phyloP scores from a whole-genome alignment of 1,140 invertebrate genomes.

The Trachelipus rathkii region DNA sequence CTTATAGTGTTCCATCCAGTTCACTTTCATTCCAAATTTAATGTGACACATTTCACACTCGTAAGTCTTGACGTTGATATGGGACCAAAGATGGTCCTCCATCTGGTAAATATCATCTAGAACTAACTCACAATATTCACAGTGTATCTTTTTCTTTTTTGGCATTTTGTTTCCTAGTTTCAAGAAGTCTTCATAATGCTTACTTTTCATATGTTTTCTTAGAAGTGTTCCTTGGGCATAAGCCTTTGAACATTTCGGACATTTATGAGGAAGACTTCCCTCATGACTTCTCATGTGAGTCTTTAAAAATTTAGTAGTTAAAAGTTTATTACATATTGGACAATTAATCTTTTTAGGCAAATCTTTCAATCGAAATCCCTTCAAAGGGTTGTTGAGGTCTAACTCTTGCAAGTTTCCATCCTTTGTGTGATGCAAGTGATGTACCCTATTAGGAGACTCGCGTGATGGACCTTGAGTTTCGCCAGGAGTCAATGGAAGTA shows the following conservation, averaged over 20 bases:
- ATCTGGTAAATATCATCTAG: conserved; percentile 34
- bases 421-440: conserved; percentile 32
- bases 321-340: conserved; percentile 36
- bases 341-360: conserved; percentile 41
- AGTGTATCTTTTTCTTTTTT: conserved; percentile 37
- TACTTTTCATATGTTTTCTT: conserved; percentile 43
- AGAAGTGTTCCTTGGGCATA: conserved; percentile 41
- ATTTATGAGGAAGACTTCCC: conserved; percentile 39
- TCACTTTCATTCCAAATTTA: conserved; percentile 40
- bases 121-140: conserved; percentile 37
- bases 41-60: conserved; percentile 40
- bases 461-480: conserved; percentile 8
- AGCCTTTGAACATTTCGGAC: conserved; percentile 35
- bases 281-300: conserved; percentile 43
- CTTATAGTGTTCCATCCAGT: conserved; percentile 40
- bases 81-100: conserved; percentile 42
- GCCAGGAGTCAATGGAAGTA: not conserved
- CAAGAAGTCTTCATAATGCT: conserved; percentile 41
- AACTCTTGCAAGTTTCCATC: conserved; percentile 30
- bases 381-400: conserved; percentile 35
- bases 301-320: conserved; percentile 38
- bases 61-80: conserved; percentile 33
- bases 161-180: conserved; percentile 37
- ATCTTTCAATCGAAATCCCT: conserved; percentile 33
- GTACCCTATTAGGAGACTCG: conserved; percentile 18